phyloP scores from a whole-genome alignment of 2,888 invertebrate species.

The Chrysolina oricalcia region DNA sequence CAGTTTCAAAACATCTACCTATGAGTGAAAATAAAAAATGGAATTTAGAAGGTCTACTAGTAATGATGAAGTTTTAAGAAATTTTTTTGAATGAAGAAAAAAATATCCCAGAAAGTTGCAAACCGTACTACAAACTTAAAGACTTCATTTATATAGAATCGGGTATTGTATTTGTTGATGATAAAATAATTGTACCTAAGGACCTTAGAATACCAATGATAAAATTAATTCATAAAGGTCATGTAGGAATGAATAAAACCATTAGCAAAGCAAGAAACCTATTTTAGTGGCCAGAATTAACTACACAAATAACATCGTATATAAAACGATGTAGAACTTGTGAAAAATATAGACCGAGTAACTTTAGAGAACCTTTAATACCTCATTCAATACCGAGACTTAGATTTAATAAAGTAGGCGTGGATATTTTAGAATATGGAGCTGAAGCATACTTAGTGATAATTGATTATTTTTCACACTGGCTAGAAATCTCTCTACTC shows the following conservation, averaged over 20 bases:
- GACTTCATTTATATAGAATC: constrained; percentile 49
- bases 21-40: constrained; percentile 46
- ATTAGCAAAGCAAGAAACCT: constrained; percentile 27
- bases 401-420: constrained; percentile 52
- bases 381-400: constrained; percentile 51
- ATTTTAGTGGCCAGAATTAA: constrained; percentile 38
- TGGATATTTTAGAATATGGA: constrained; percentile 52
- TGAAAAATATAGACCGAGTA: constrained; percentile 39
- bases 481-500: constrained; percentile 49
- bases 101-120: constrained; percentile 19
- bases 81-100: constrained; percentile 47
- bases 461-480: constrained; percentile 55
- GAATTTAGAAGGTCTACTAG: constrained; percentile 41
- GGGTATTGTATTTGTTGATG: constrained; percentile 31
- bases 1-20: constrained; percentile 49
- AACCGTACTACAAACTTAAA: constrained; percentile 41
- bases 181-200: constrained; percentile 26
- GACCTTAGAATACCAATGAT: constrained; percentile 31
- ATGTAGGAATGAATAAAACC: constrained; percentile 38
- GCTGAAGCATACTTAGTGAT: constrained; percentile 45
- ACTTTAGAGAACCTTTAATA: constrained; percentile 52
- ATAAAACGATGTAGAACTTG: constrained; percentile 36
- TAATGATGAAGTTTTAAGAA: constrained; percentile 38
- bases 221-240: constrained; percentile 50
- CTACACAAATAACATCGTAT: constrained; percentile 22